phyloP scores from a whole-genome alignment of 2,888 invertebrate genomes.

The Leucoptera coffeella region DNA sequence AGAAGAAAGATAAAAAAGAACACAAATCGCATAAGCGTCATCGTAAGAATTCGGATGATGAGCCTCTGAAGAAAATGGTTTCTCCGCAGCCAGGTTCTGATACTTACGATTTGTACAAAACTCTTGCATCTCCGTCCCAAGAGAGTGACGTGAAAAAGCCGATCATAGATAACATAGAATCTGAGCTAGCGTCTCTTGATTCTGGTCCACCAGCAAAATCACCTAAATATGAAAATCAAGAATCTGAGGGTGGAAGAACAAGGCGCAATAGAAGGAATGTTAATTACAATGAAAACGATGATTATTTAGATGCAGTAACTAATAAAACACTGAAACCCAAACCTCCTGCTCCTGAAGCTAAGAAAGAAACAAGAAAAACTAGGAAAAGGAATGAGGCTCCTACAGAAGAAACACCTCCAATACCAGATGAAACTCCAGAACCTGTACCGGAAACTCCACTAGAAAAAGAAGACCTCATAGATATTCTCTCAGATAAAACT shows the following conservation, averaged over 20 bases:
- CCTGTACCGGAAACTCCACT: constrained; percentile 14
- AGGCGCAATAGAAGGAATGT: constrained; percentile 41
- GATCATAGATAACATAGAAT: constrained; percentile 27
- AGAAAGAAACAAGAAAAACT: constrained; percentile 32
- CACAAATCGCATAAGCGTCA: constrained; percentile 46
- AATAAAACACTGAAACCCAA: constrained; percentile 17
- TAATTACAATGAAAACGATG: constrained; percentile 53
- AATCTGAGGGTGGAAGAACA: constrained; percentile 23
- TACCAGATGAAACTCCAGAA: constrained; percentile 12
- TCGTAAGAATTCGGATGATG: constrained; percentile 31
- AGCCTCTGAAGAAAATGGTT: constrained; percentile 22
- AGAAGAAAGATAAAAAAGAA: constrained; percentile 42
- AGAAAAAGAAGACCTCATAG: constrained; percentile 26
- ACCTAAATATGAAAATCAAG: constrained; percentile 30
- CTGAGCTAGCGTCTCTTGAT: constrained; percentile 27
- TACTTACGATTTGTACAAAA: constrained; percentile 44
- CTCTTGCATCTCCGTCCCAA: constrained; percentile 39
- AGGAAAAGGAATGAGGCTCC: constrained; percentile 25
- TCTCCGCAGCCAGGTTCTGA: constrained; percentile 49
- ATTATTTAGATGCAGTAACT: constrained; percentile 43
- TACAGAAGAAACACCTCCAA: constrained; percentile 11
- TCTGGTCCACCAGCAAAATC: constrained; percentile 18
- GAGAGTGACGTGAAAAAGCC: constrained; percentile 18
- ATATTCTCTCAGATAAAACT: constrained; percentile 21
- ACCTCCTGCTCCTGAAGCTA: constrained; percentile 33